Evolutionary conservation across 2,797 vertebrate genomes (phyloP).

Genomic region (Aldrovandia affinis): DNA sequence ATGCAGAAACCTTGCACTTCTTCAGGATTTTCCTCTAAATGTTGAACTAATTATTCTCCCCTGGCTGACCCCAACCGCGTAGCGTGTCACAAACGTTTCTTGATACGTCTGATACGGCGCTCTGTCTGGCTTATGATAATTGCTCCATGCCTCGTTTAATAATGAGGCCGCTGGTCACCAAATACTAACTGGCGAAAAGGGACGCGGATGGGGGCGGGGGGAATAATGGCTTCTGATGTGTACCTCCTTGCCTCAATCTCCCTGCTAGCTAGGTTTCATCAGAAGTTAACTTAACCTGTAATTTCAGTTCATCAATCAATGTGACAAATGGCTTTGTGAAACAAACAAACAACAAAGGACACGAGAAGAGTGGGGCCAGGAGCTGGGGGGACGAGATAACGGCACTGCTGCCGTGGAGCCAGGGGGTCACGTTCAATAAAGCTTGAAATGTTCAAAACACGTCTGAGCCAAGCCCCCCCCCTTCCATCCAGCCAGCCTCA

Average conservation of each 20-base stretch:
- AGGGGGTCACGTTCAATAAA: slow-evolving; percentile 12
- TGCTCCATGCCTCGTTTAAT: slow-evolving; percentile 19
- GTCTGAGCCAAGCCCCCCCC: not conserved
- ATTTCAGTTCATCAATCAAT: slow-evolving; percentile 19
- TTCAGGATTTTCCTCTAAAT: not conserved
- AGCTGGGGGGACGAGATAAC: slow-evolving; percentile 18
- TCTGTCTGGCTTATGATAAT: not conserved
- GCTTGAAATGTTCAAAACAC: slow-evolving; percentile 13
- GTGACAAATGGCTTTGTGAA: slow-evolving; percentile 9
- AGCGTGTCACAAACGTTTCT: slow-evolving; percentile 6
- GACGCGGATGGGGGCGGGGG: not conserved
- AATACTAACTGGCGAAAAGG: not conserved
- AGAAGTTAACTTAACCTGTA: slow-evolving; percentile 14
- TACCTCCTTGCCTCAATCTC: not conserved
- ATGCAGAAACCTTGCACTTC: not conserved
- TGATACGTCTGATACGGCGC: not conserved
- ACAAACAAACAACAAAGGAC: not conserved
- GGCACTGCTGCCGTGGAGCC: not conserved
- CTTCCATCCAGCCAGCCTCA: not conserved
- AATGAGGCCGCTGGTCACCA: not conserved
- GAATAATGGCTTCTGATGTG: not conserved
- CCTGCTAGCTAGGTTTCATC: not conserved
- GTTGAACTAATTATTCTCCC: slow-evolving; percentile 3
- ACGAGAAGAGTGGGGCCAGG: not conserved
- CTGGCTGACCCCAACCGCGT: not conserved